These are phyloP conservation scores for Acleris sparsana DNA, from an alignment of 2,888 invertebrate genomes.

Conservation along the genomic window DNA sequence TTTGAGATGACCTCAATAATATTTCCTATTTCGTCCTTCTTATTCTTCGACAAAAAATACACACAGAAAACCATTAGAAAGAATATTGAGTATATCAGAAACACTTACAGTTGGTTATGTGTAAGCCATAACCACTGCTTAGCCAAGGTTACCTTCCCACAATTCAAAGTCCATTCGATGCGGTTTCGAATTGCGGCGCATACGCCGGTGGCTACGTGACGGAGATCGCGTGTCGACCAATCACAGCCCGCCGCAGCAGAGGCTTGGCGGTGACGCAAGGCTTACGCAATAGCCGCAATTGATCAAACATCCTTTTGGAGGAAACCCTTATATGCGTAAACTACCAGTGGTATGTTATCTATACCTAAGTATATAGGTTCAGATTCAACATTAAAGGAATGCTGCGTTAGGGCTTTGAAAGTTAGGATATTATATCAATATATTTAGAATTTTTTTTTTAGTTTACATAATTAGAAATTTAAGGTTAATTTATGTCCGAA, in stretches of 20 bases:
- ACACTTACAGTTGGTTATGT: background rate
- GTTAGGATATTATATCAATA: too few relatives aligned
- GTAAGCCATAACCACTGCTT: background rate
- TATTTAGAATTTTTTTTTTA: too few relatives aligned
- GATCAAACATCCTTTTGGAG: conserved; percentile 1
- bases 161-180: conserved; percentile 2
- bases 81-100: too few relatives aligned
- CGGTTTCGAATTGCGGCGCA: conserved; percentile 30
- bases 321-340: background rate
- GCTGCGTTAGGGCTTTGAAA: too few relatives aligned
- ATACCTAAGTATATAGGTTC: too few relatives aligned
- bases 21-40: too few relatives aligned
- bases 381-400: too few relatives aligned
- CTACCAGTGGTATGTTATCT: background rate
- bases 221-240: conserved; percentile 60
- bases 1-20: too few relatives aligned
- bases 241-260: conserved; percentile 47
- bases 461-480: too few relatives aligned
- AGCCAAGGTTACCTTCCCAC: conserved; percentile 2
- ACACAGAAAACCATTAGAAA: too few relatives aligned
- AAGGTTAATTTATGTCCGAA: too few relatives aligned
- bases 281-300: conserved; percentile 56
- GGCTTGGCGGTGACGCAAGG: conserved; percentile 68
- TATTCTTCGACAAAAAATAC: too few relatives aligned
- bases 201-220: conserved; percentile 51